phyloP scores from a whole-genome alignment of 2,113 vertebrate species.

The Eira barbara region DNA sequence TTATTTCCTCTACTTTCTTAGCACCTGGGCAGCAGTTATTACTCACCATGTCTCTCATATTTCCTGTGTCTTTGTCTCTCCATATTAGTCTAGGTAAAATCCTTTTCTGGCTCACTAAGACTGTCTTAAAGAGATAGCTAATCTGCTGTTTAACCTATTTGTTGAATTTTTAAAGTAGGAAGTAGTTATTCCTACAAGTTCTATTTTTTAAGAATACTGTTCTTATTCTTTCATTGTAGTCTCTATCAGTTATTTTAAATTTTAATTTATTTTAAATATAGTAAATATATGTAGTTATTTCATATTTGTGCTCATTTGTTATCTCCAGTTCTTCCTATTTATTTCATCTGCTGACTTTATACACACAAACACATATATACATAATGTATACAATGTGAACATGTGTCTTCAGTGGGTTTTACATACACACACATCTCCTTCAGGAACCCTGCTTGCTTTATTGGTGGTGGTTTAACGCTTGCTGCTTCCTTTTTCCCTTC shows the following conservation, averaged over 20 bases:
- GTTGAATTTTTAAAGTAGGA: neutral
- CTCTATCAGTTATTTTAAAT: neutral
- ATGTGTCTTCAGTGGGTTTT: neutral
- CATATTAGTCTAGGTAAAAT: neutral
- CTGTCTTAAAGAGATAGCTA: neutral
- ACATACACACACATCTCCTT: neutral
- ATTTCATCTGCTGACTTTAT: neutral
- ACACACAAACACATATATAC: neutral
- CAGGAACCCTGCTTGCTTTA: neutral
- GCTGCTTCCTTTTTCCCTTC: neutral
- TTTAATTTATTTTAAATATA: constrained; percentile 13
- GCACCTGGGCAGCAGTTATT: neutral
- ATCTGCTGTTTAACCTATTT: neutral
- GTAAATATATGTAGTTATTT: neutral
- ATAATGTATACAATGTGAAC: neutral
- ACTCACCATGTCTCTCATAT: neutral
- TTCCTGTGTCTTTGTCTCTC: neutral
- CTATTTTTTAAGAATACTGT: neutral
- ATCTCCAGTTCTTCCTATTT: neutral
- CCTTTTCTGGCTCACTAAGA: neutral
- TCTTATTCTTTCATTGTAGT: neutral
- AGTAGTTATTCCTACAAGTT: neutral
- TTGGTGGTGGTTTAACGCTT: neutral
- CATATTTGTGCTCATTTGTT: neutral
- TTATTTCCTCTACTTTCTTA: neutral